Evolutionary conservation across 2,797 vertebrate genomes (phyloP).

Genomic region (Semaprochilodus insignis): DNA sequence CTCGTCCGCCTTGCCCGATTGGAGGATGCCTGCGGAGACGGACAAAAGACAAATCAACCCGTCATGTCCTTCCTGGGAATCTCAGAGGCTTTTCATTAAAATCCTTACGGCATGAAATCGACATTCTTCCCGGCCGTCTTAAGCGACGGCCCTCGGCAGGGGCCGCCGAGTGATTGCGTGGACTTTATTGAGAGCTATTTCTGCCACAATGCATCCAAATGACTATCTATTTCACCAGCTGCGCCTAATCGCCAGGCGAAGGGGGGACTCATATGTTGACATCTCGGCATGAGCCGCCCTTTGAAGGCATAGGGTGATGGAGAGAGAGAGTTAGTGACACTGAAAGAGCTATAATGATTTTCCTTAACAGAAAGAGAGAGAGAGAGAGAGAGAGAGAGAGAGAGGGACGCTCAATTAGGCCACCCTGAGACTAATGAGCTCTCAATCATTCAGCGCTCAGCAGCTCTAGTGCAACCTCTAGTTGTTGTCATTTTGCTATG

Average conservation of each 20-base stretch:
- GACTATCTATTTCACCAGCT: background rate
- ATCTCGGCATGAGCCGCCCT: constrained; percentile 9
- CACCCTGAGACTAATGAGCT: background rate
- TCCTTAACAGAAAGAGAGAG: background rate
- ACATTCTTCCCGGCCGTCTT: background rate
- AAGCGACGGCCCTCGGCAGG: background rate
- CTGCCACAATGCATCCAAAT: constrained; percentile 1
- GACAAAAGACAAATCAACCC: constrained; percentile 3
- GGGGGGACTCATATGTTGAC: constrained; percentile 7
- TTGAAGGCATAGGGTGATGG: background rate
- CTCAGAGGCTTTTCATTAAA: constrained; percentile 12
- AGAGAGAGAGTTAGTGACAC: background rate
- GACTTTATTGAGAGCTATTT: background rate
- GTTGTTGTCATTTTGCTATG: background rate
- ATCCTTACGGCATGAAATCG: constrained; percentile 13
- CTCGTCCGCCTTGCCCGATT: constrained; percentile 34
- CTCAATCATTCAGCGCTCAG: background rate
- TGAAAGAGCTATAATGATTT: constrained; percentile 4
- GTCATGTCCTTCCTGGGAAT: background rate
- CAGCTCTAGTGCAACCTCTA: background rate
- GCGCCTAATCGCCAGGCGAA: background rate
- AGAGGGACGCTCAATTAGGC: background rate
- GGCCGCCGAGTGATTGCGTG: background rate
- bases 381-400: background rate
- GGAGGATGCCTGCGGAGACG: constrained; percentile 9